A percentile compares a stretch with the other conserved stretches of the same genome.
phyloP scores from a whole-genome alignment of 2,113 vertebrate species.

The Rhinolophus sinicus region DNA sequence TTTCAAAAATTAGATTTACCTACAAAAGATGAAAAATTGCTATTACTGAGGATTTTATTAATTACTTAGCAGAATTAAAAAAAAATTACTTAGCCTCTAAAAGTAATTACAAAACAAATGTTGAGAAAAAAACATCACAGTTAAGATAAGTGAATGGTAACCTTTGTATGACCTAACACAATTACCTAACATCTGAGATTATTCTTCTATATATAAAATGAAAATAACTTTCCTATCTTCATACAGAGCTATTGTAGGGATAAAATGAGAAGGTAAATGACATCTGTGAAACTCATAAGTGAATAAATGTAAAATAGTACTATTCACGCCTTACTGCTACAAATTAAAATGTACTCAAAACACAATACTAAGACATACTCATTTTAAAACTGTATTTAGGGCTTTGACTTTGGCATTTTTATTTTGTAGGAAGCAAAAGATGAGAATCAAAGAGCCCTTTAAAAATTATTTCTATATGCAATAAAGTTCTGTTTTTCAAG shows the following conservation, averaged over 20 bases:
- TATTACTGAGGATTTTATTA: not conserved
- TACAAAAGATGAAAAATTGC: not conserved
- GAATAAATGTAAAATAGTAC: slow-evolving; percentile 5
- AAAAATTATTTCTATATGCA: not conserved
- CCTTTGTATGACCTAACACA: not conserved
- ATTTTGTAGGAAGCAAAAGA: slow-evolving; percentile 13
- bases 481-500: slow-evolving; percentile 56
- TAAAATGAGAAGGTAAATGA: not conserved
- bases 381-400: slow-evolving; percentile 26
- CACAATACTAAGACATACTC: not conserved
- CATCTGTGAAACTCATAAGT: not conserved
- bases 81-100: not conserved
- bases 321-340: not conserved
- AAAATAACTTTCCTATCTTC: slow-evolving; percentile 29
- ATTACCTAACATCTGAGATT: not conserved
- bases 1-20: not conserved
- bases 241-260: not conserved
- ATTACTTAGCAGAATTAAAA: not conserved
- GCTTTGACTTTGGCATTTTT: slow-evolving; percentile 29
- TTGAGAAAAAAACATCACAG: not conserved
- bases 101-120: slow-evolving; percentile 25
- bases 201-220: not conserved
- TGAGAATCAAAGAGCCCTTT: slow-evolving; percentile 9
- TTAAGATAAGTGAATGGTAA: not conserved
- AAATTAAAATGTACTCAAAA: slow-evolving; percentile 22